Base-by-base conservation (phyloP, 2,888 invertebrate genomes). In the Pherbina coryleti region DNA sequence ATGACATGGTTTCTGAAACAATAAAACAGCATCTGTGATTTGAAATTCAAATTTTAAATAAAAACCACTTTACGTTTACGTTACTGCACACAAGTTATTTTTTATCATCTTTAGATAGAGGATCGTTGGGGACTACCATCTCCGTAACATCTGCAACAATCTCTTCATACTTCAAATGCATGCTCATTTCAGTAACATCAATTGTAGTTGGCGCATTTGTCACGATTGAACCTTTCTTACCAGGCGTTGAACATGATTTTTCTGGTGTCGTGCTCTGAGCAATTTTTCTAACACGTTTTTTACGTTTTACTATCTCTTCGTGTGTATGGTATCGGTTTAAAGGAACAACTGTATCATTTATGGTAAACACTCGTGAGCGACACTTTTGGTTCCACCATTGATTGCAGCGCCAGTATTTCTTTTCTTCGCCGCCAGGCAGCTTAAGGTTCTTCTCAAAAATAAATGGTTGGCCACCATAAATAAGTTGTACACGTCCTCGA, bases 331-430 rank as follows among this genome's bases (percentile, higher is more conserved):
- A 89, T n/a, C 89, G 88, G 82, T 90, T 90, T 5, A 90, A 82
- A 1, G 89, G 89, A 67, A 88, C 85, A 4, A 90, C 88, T 8
- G 86, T 82, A 78, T 90, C 88, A 60, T 88, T 88, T 14, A 89
- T 86, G 9, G 90, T 90, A 60, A 86, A 90, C 2, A 90, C 90
- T n/a, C 90, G 85, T 0, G 90, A 89, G 8, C 90, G 87, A 79
- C 90, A 90, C 82, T 88, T 89, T 78, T 89, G 89, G 80, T 90
- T 90, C 90, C 90, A 90, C 90, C 90, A 90, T 80, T 90, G 90
- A 80, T 90, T 90, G 80, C 90, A 90, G 44, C 90, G 86, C 90
- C 90, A 90, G 75, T 88, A 89, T 75, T 89, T 89, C 76, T 89
- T 89, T 82, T 88, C 88, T 75, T 88, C 86, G 0, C 88, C 89